phyloP scores from a whole-genome alignment of 2,797 vertebrate genomes.

The Sebastes minor region DNA sequence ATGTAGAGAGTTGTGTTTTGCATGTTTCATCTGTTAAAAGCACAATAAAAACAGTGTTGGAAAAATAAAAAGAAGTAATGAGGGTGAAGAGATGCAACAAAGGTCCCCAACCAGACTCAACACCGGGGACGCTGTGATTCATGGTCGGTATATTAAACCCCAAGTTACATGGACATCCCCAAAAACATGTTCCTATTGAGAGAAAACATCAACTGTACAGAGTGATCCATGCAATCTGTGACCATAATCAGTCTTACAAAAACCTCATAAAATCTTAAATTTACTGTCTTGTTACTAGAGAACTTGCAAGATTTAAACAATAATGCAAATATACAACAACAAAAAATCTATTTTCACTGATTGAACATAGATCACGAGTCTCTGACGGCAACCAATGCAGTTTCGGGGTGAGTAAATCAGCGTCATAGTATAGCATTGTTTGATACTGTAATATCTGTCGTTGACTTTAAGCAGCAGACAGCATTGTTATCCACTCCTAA shows the following conservation, averaged over 20 bases:
- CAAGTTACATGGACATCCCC: no score
- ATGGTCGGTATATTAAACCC: not conserved
- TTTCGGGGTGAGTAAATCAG: not conserved
- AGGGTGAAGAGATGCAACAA: not conserved
- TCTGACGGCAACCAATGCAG: not conserved
- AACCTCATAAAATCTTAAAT: not conserved
- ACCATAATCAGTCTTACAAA: not conserved
- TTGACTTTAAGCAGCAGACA: conserved; percentile 17
- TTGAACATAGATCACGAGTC: not conserved
- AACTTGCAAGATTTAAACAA: not conserved
- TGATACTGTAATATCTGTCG: not conserved
- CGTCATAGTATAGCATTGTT: not conserved
- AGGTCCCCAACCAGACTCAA: not conserved
- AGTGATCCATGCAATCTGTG: not conserved
- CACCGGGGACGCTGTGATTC: rapidly evolving
- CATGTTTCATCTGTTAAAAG: no score
- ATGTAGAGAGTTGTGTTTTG: no score
- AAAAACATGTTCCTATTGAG: not conserved
- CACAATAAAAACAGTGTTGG: no score
- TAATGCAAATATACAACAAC: not conserved
- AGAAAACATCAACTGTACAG: not conserved
- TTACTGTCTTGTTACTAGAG: not conserved
- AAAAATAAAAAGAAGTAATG: no score
- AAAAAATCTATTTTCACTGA: not conserved
- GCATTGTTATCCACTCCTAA: conserved; percentile 30